Percentiles rank a stretch among this genome's conserved stretches.
These are phyloP conservation scores for Herminia tarsipennalis DNA, from an alignment of 2,888 invertebrate genomes.

Conservation along the genomic window DNA sequence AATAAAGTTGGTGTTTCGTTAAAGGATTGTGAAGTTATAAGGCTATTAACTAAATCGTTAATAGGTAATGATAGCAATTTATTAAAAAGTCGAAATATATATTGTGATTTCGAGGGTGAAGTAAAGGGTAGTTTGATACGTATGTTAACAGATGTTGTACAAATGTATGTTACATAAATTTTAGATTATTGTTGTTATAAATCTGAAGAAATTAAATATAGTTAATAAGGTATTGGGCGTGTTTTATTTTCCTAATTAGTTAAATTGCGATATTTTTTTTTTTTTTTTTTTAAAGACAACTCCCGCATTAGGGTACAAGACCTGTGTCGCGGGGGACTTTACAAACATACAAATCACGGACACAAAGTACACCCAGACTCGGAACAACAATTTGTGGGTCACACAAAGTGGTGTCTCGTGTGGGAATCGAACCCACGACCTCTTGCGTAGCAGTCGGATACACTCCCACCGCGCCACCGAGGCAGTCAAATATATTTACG, in stretches of 20 bases:
- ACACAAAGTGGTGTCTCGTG: too few species aligned
- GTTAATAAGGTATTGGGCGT: background rate
- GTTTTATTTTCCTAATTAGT: background rate
- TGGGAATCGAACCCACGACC: too few species aligned
- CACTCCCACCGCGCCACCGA: too few species aligned
- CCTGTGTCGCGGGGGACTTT: too few species aligned
- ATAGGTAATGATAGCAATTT: slow-evolving; percentile 55
- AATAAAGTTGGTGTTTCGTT: slow-evolving; percentile 48
- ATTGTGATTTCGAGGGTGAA: slow-evolving; percentile 18
- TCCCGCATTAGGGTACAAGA: too few species aligned
- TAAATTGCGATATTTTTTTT: too few species aligned
- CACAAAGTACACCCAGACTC: too few species aligned
- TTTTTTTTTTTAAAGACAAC: too few species aligned
- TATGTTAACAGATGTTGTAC: slow-evolving; percentile 55
- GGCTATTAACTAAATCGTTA: slow-evolving; percentile 59
- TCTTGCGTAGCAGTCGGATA: too few species aligned
- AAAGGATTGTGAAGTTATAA: slow-evolving; percentile 52
- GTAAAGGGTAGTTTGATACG: slow-evolving; percentile 45
- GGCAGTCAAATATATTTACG: too few species aligned
- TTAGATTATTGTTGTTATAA: slow-evolving; percentile 3
- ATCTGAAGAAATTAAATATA: background rate
- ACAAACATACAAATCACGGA: too few species aligned
- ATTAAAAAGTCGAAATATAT: slow-evolving; percentile 55
- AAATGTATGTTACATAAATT: slow-evolving; percentile 50
- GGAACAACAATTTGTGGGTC: too few species aligned